Percentiles rank a stretch among this genome's conserved stretches.
These are phyloP conservation scores for Glossosoma conforme DNA, from an alignment of 1,140 invertebrate species.

Conservation along the genomic window DNA sequence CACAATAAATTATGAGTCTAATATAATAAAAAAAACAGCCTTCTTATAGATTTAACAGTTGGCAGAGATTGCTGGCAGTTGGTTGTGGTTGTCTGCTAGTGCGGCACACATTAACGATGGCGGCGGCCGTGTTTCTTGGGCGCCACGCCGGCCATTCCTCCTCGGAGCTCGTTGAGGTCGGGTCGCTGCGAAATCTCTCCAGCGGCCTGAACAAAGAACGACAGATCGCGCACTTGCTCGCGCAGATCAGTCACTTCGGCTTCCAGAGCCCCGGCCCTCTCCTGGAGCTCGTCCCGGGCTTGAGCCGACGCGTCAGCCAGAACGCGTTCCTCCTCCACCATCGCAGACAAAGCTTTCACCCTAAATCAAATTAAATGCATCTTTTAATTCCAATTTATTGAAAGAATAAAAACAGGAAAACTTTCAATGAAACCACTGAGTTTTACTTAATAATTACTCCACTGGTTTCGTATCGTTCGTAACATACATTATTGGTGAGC, in stretches of 20 bases:
- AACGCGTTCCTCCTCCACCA: slow-evolving; percentile 74
- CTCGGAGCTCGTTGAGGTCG: slow-evolving; percentile 24
- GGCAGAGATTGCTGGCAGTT: not conserved
- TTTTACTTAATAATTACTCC: too few relatives aligned
- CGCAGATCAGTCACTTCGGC: slow-evolving; percentile 78
- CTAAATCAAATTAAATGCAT: slow-evolving; percentile 32
- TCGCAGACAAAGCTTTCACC: slow-evolving; percentile 53
- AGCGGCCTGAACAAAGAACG: slow-evolving; percentile 91
- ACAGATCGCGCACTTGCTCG: slow-evolving; percentile 90
- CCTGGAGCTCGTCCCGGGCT: slow-evolving; percentile 70
- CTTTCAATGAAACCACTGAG: too few relatives aligned
- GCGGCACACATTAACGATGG: slow-evolving; percentile 8
- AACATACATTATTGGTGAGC: too few relatives aligned
- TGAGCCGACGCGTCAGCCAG: slow-evolving; percentile 63
- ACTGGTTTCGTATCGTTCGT: too few relatives aligned
- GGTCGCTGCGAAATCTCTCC: slow-evolving; percentile 33
- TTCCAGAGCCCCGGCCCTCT: slow-evolving; percentile 57
- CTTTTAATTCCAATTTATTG: not conserved
- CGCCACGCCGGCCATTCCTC: slow-evolving; percentile 14
- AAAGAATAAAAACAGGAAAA: not conserved
- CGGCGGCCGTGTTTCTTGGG: too few relatives aligned
- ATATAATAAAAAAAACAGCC: not conserved
- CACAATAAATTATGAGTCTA: not conserved
- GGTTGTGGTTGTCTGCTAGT: not conserved
- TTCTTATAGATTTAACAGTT: too few relatives aligned